Base-by-base conservation (phyloP, 2,888 invertebrate genomes). In the Leptinotarsa rubiginosa region DNA sequence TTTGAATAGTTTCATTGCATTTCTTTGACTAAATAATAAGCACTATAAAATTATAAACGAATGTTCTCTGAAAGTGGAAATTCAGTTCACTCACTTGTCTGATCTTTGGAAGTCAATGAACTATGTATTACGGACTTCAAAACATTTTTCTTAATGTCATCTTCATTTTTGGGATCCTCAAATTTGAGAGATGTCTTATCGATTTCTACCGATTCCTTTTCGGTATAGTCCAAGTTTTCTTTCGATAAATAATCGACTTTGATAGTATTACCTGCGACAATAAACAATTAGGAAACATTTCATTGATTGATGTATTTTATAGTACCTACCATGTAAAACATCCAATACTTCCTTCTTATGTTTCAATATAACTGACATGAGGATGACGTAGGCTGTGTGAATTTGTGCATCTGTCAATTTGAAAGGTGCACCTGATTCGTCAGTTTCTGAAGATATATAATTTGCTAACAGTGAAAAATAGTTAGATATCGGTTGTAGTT, bases 61-160 rank as follows among this genome's bases (percentile, higher is more conserved):
- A 41, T 41, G 41, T 41, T 41, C 12, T 41, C 0, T 41, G 1
- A 10, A 41, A 10, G 12, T 12, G 41, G 41, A 41, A 41, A 41
- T 41, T 10, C 41, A 41, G 18, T 47, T 25, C 25, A 69, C 72
- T 64, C 76, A 81, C 80, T 76, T 54, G 77, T 62, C 31, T 73
- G 31, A 73, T 90, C 87, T 50, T 77, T 78, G 81, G 90, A 90
- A 74, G 91, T 91, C 82, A 94, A 87, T 0, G 92, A 91, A 78
- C 93, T 92, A 84, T 94, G 92, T 69, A 93, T 90, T 0, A 94
- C 88, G 18, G 90, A 89, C 79, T 90, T 90, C 0, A 93, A 88
- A 0, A 91, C 89, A 47, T 89, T 88, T 52, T 87, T 87, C 75
- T 89, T 88, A 65, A 93, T 89, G 65, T 92, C 92, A 15, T 87